Evolutionary conservation across 2,797 vertebrate genomes (phyloP).

Genomic region (Lagorchestes hirsutus): DNA sequence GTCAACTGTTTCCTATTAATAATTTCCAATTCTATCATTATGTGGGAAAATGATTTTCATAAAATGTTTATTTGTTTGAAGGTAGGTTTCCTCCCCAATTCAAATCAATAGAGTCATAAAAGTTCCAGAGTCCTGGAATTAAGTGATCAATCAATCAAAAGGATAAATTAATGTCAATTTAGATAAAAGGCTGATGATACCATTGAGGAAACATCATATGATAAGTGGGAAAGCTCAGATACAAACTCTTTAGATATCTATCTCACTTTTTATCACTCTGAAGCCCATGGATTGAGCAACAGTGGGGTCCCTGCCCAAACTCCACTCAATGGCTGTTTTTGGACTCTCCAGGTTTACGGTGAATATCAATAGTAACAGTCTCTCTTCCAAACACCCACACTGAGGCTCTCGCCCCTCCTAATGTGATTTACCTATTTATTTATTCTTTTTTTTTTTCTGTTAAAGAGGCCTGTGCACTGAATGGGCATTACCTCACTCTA

Average conservation of each 20-base stretch:
- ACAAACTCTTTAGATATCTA: background rate
- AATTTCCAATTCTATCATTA: background rate
- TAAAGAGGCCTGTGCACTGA: too few relatives aligned
- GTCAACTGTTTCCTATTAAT: background rate
- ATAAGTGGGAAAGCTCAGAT: background rate
- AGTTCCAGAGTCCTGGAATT: background rate
- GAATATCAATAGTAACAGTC: too few relatives aligned
- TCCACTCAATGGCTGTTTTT: too few relatives aligned
- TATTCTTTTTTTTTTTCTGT: too few relatives aligned
- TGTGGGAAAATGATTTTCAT: background rate
- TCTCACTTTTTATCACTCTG: too few relatives aligned
- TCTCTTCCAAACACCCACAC: too few relatives aligned
- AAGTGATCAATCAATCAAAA: background rate
- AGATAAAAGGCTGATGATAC: background rate
- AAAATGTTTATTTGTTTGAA: background rate
- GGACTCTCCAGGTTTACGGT: too few relatives aligned
- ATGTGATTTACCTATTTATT: too few relatives aligned
- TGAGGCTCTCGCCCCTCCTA: too few relatives aligned
- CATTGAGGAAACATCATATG: background rate
- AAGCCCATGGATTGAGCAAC: too few relatives aligned
- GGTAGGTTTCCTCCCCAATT: background rate
- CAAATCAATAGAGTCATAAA: background rate
- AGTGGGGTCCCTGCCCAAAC: too few relatives aligned
- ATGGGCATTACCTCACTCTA: too few relatives aligned
- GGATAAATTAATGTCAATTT: background rate